Conservation (phyloP, 1,140 invertebrate species). For the Propsilocerus akamusi region DNA sequence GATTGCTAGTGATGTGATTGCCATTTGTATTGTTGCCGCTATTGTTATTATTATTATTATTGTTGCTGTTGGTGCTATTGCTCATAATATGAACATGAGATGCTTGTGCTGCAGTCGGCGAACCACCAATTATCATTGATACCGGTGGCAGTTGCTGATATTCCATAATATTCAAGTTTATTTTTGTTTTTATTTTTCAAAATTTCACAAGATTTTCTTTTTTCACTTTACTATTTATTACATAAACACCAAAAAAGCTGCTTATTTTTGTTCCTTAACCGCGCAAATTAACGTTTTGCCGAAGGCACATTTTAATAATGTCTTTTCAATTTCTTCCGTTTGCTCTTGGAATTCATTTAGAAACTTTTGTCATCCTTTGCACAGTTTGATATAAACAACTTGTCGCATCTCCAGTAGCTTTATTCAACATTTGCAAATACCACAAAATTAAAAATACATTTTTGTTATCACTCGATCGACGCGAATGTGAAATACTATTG, state of each 20-base stretch:
- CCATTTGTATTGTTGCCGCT: neutral
- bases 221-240: too few species aligned
- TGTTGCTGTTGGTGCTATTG: constrained; percentile 7
- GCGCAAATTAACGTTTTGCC: constrained; percentile 10
- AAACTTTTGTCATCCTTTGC: too few species aligned
- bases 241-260: neutral
- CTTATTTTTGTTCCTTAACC: neutral
- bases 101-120: constrained; percentile 8
- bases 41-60: constrained; percentile 2
- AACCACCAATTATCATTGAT: neutral
- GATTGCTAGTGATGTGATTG: neutral
- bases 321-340: constrained; percentile 13
- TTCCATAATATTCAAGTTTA: constrained; percentile 27
- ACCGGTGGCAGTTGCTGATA: constrained; percentile 10
- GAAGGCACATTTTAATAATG: neutral
- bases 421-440: too few species aligned
- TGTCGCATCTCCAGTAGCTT: too few species aligned
- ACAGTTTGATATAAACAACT: too few species aligned
- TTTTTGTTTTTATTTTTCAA: constrained; percentile 23
- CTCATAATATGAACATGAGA: constrained; percentile 12
- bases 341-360: constrained; percentile 8
- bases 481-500: too few species aligned
- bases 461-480: too few species aligned
- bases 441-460: too few species aligned
- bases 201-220: neutral